Conservation (phyloP, 2,113 vertebrate genomes). For the Psittacula cyanocephala region DNA sequence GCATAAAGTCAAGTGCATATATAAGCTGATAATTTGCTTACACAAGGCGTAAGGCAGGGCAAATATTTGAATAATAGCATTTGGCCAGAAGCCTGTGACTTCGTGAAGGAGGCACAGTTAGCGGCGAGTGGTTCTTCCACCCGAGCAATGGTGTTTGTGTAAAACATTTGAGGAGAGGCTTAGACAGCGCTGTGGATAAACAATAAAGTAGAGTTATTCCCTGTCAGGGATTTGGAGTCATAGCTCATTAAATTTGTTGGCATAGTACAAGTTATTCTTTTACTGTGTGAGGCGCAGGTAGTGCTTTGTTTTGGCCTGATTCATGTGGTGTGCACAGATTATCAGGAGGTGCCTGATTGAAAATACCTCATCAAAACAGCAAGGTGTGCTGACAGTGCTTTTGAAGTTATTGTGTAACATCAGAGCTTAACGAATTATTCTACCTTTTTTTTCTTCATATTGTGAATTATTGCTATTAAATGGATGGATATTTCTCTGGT, state of each 20-base stretch:
- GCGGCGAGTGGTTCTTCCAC: neutral
- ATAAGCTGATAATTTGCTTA: constrained; percentile 37
- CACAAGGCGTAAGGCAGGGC: neutral
- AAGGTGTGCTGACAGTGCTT: neutral
- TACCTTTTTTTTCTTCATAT: neutral
- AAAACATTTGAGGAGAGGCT: neutral
- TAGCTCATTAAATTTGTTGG: constrained; percentile 43
- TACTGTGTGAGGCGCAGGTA: neutral
- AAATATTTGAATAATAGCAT: constrained; percentile 21
- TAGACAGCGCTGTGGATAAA: neutral
- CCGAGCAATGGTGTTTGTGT: neutral
- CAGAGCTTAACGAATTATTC: neutral
- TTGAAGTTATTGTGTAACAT: neutral
- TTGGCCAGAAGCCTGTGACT: constrained; percentile 1
- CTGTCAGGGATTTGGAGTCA: constrained; percentile 25
- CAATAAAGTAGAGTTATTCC: constrained; percentile 43
- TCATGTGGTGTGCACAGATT: neutral
- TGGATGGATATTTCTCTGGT: neutral
- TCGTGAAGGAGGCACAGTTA: neutral
- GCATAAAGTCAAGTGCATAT: neutral
- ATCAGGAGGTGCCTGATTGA: neutral
- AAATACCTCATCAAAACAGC: neutral
- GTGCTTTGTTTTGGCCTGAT: neutral
- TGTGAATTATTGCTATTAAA: neutral
- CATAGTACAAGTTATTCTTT: constrained; percentile 3